These are phyloP conservation scores for Margaritifera margaritifera DNA, from an alignment of 2,888 invertebrate genomes.

Conservation along the genomic window DNA sequence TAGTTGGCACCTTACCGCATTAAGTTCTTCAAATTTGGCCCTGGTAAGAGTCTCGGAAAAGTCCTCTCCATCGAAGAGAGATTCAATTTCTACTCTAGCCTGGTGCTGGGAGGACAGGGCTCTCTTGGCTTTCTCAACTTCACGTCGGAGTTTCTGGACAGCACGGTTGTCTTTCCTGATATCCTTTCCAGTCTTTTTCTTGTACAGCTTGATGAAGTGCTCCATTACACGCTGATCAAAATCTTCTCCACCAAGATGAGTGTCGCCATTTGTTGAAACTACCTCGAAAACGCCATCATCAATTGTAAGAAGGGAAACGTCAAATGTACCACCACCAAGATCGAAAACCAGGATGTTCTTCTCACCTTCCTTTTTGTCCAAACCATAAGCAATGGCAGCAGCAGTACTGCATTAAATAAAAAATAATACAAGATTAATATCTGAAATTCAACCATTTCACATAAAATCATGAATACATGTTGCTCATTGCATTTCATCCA, in stretches of 20 bases:
- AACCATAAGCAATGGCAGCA: slow-evolving; percentile 96
- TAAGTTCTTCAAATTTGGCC: slow-evolving; percentile 98
- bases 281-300: slow-evolving; percentile 98
- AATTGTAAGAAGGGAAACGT: slow-evolving; percentile 97
- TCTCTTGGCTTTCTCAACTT: slow-evolving; percentile 97
- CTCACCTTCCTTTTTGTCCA: slow-evolving; percentile 97
- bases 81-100: slow-evolving; percentile 98
- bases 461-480: not conserved
- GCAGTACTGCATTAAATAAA: slow-evolving; percentile 79
- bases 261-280: slow-evolving; percentile 91
- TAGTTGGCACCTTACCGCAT: slow-evolving; percentile 80
- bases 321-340: slow-evolving; percentile 99
- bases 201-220: slow-evolving; percentile 98
- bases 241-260: slow-evolving; percentile 98
- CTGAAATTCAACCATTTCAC: not conserved
- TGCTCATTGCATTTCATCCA: too few species aligned
- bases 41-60: slow-evolving; percentile 98
- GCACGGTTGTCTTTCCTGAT: slow-evolving; percentile 93
- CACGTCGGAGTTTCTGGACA: slow-evolving; percentile 95
- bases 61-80: slow-evolving; percentile 97
- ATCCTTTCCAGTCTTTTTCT: slow-evolving; percentile 98
- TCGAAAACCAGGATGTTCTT: slow-evolving; percentile 99
- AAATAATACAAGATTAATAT: not conserved
- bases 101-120: slow-evolving; percentile 95
- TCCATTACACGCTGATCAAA: slow-evolving; percentile 99